Conservation (phyloP, 2,113 vertebrate species). For the Leucopternis melanops region DNA sequence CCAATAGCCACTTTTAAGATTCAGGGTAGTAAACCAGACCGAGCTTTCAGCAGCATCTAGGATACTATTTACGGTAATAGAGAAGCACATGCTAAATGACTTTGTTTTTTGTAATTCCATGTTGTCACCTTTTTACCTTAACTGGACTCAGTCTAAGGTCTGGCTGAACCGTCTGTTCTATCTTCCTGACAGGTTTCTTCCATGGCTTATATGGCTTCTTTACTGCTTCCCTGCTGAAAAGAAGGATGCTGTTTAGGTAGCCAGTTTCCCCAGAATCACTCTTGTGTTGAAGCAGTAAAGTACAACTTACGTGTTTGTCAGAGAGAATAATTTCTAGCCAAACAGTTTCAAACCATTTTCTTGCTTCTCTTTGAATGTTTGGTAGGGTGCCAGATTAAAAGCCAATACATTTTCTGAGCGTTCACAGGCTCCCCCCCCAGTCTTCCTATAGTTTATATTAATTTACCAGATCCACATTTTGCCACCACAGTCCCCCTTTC, state of each 20-base stretch:
- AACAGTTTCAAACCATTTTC: not conserved
- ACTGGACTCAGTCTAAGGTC: not conserved
- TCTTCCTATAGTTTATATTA: not conserved
- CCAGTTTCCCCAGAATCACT: not conserved
- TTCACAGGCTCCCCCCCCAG: not conserved
- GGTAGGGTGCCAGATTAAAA: not conserved
- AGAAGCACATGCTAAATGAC: not conserved
- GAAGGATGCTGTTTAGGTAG: not conserved
- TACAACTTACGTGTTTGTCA: not conserved
- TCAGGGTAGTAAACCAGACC: conserved; percentile 14
- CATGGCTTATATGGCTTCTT: not conserved
- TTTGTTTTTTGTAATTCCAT: conserved; percentile 10
- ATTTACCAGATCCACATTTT: not conserved
- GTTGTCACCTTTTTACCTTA: not conserved
- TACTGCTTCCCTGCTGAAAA: not conserved
- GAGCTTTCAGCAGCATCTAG: conserved; percentile 13
- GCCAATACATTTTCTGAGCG: not conserved
- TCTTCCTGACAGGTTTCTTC: not conserved
- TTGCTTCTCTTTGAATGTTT: not conserved
- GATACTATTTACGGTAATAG: not conserved
- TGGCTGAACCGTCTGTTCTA: not conserved
- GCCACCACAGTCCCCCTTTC: not conserved
- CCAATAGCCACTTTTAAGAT: conserved; percentile 43
- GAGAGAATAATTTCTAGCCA: not conserved
- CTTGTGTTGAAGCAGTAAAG: not conserved